Conservation (phyloP, 2,797 vertebrate genomes). For the Scarus forsteni region DNA sequence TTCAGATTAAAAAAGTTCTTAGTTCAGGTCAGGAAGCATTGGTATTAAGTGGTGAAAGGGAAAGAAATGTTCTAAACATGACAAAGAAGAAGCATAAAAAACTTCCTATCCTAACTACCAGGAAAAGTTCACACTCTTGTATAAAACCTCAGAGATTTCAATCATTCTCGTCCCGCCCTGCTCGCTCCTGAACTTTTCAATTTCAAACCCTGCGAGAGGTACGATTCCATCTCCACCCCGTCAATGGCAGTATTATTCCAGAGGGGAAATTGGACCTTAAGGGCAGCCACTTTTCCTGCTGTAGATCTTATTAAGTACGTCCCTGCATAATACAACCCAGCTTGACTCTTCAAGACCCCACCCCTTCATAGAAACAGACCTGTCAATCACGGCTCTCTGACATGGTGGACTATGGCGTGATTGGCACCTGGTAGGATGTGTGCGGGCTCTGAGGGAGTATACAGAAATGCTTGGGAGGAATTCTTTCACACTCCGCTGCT, state of each 20-base stretch:
- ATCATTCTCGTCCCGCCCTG: conserved; percentile 43
- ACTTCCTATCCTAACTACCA: not conserved
- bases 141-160: conserved; percentile 18
- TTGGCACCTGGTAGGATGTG: conserved; percentile 59
- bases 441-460: conserved; percentile 44
- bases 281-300: conserved; percentile 66
- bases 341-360: conserved; percentile 62
- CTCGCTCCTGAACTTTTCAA: conserved; percentile 71
- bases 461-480: conserved; percentile 46
- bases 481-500: conserved; percentile 54
- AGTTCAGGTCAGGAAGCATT: not conserved
- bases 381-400: conserved; percentile 66
- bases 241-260: conserved; percentile 69
- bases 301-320: conserved; percentile 74
- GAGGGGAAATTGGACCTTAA: conserved; percentile 73
- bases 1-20: too few species aligned
- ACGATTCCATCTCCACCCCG: conserved; percentile 57
- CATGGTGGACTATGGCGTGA: conserved; percentile 49
- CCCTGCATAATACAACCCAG: conserved; percentile 68
- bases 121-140: not conserved
- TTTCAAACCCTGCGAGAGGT: conserved; percentile 63
- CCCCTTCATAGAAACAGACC: conserved; percentile 57
- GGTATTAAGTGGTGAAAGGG: conserved; percentile 2
- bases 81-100: not conserved
- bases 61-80: conserved; percentile 23